Conservation (phyloP, 2,888 invertebrate genomes). For the Sesamia inferens region DNA sequence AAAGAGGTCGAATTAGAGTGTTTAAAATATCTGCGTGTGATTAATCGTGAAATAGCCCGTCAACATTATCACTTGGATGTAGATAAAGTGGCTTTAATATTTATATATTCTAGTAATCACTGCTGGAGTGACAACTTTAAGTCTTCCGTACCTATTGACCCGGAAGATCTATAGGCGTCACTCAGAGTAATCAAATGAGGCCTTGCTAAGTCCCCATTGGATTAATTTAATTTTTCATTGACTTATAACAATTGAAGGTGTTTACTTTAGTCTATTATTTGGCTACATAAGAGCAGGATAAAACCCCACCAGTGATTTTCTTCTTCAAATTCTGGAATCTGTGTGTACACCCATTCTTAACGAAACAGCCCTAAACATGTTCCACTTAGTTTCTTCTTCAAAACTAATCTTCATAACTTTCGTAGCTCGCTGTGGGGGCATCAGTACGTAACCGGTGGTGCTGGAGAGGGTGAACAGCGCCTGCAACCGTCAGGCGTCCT, state of each 20-base stretch:
- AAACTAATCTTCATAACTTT: not conserved
- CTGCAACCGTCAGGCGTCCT: slow-evolving; percentile 89
- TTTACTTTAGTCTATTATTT: slow-evolving; percentile 3
- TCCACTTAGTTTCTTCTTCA: not conserved
- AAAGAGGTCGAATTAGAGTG: slow-evolving; percentile 29
- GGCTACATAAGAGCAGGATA: not conserved
- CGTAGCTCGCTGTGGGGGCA: slow-evolving; percentile 92
- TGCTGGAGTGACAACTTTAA: slow-evolving; percentile 35
- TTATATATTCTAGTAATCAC: not conserved
- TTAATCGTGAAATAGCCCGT: slow-evolving; percentile 16
- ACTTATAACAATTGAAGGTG: slow-evolving; percentile 22
- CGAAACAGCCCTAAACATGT: not conserved
- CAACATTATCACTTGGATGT: slow-evolving; percentile 21
- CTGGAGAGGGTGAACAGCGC: slow-evolving; percentile 93
- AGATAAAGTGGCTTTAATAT: slow-evolving; percentile 5
- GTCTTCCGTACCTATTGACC: not conserved
- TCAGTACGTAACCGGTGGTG: slow-evolving; percentile 94
- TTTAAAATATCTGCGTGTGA: slow-evolving; percentile 22
- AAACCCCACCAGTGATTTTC: not conserved
- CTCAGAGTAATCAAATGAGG: too few relatives aligned
- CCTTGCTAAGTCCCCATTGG: slow-evolving; percentile 20
- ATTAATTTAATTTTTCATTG: slow-evolving; percentile 15
- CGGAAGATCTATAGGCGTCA: too few relatives aligned
- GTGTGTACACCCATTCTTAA: not conserved
- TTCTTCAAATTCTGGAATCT: not conserved